Percentiles rank a stretch among this genome's conserved stretches.
Evolutionary conservation across 2,797 vertebrate genomes (phyloP).

Genomic region (Spinibarbus caldwelli): DNA sequence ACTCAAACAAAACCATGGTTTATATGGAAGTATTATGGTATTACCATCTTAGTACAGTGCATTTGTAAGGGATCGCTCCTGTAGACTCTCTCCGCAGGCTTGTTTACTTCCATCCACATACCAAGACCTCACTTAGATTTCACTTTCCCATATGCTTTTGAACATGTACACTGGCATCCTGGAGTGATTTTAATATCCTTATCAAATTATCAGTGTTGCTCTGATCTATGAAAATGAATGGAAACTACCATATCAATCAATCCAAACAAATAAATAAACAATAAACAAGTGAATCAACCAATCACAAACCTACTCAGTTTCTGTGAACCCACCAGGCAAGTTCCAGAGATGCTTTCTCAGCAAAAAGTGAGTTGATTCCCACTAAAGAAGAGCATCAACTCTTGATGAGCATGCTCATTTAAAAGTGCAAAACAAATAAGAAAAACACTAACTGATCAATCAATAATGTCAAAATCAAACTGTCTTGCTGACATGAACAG

Average conservation of each 20-base stretch:
- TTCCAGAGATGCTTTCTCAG: not conserved
- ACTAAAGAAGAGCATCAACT: not conserved
- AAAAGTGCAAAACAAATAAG: not conserved
- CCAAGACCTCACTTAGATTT: conserved; percentile 11
- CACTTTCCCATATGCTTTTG: not conserved
- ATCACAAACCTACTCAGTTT: not conserved
- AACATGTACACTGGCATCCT: conserved; percentile 3
- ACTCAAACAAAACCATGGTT: not conserved
- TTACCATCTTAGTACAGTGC: not conserved
- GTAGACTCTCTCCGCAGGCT: not conserved
- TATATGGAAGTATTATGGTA: not conserved
- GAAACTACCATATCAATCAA: not conserved
- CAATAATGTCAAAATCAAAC: not conserved
- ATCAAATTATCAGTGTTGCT: not conserved
- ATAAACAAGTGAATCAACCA: not conserved
- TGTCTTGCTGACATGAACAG: not conserved
- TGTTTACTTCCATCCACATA: conserved; percentile 23
- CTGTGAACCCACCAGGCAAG: not conserved
- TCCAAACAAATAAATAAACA: not conserved
- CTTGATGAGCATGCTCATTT: too few species aligned
- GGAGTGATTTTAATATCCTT: conserved; percentile 25
- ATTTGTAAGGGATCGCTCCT: not conserved
- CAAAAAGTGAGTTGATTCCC: not conserved
- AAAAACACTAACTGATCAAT: not conserved
- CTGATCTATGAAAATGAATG: not conserved